Conservation (phyloP, 2,797 vertebrate genomes). For the Mus minutoides region DNA sequence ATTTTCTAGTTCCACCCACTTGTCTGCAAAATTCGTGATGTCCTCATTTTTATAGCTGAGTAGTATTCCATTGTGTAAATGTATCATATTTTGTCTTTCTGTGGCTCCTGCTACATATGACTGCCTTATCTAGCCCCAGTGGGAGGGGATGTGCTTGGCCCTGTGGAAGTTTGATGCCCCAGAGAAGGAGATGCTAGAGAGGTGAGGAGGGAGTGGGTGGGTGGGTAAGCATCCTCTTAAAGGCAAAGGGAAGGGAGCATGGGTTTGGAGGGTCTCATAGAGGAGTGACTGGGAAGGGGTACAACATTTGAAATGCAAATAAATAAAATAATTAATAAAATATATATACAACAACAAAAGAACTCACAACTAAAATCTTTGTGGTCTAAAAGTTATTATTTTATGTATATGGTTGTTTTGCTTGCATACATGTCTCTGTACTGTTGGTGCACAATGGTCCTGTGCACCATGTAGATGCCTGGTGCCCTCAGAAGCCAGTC, state of each 20-base stretch:
- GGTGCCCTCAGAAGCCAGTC: neutral
- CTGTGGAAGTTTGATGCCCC: neutral
- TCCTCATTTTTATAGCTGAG: neutral
- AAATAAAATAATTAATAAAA: neutral
- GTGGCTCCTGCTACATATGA: neutral
- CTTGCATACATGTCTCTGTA: neutral
- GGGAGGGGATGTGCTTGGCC: neutral
- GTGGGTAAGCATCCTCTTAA: neutral
- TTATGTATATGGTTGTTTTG: neutral
- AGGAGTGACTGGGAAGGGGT: neutral
- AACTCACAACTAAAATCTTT: neutral
- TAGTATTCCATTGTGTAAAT: neutral
- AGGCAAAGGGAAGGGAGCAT: neutral
- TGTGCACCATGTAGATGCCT: neutral
- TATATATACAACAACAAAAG: neutral
- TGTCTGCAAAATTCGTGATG: neutral
- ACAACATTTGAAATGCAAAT: neutral
- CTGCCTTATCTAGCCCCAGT: neutral
- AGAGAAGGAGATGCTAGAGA: neutral
- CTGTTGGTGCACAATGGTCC: neutral
- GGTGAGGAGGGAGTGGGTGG: neutral
- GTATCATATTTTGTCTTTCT: neutral
- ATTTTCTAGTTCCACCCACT: neutral
- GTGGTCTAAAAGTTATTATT: neutral
- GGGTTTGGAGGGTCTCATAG: neutral